Base-by-base conservation (phyloP, 2,888 invertebrate species). In the Callyntrura sp. region DNA sequence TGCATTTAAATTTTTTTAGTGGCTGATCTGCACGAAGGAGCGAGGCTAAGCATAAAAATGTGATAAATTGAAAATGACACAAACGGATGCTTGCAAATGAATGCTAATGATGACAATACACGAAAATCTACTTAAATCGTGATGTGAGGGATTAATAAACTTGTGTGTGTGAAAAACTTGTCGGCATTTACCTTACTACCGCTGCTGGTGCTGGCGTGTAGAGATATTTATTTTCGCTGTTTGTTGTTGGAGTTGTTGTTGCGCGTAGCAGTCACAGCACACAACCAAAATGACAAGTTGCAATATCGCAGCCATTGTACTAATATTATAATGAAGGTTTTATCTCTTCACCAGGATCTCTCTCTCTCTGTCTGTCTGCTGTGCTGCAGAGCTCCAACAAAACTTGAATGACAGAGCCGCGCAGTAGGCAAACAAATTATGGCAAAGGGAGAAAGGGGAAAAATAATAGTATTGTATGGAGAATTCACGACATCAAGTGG, bases 21-120 rank as follows among this genome's bases (percentile, higher is more conserved):
- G 35, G 25, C 70, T 84, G 70, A 55, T 28, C n/a, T 60, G 43
- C 25, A 70, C 28, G 51, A 68, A 76, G 45, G 14, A 43, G 79
- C 57, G 14, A 11, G 81, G 17, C 11, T 25, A n/a, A 12, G n/a
- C 35, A 35, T 35, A 35, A 35, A 35, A 83, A 83, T 65, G 88
- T 88, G 79, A 85, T 82, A 90, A 90, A 90, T 90, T 85, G 89
- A 90, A 90, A 90, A 85, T 85, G 89, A 90, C 89, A 90, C 85
- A 85, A 85, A 90, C 85, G 85, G 89, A 90, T 90, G 73, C 85
- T 85, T 78, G 79, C 89, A 85, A 90, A 90, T 90, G 89, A 90
- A 90, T 90, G 89, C 85, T 90, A 90, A 90, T 90, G 85, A 90
- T 85, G 89, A 90, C 79, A 85, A 90, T 90, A 90, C 89, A 90